Conservation (phyloP, 2,888 invertebrate genomes). For the Eubasilissa splendida region DNA sequence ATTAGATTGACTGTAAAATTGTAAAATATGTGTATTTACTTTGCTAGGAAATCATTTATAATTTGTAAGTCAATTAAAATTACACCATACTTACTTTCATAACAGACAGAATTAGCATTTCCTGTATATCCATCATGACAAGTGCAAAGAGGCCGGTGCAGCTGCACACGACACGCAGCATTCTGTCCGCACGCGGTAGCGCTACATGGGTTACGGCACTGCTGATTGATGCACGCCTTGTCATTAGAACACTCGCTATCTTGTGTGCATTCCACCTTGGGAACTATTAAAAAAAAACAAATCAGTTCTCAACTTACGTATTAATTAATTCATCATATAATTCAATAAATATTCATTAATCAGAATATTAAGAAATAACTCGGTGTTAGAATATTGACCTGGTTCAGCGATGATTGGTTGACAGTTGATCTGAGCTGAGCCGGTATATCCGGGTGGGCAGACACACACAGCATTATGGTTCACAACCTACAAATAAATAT, state of each 20-base stretch:
- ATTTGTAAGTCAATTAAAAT: constrained; percentile 25
- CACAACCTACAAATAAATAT: constrained; percentile 60
- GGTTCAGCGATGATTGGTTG: constrained; percentile 67
- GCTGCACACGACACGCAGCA: constrained; percentile 83
- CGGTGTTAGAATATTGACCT: constrained; percentile 57
- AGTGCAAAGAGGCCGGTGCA: constrained; percentile 86
- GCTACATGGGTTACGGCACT: constrained; percentile 83
- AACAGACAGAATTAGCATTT: constrained; percentile 84
- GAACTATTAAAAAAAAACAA: constrained; percentile 63
- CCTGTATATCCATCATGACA: constrained; percentile 89
- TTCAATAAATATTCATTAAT: background rate
- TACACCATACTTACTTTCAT: constrained; percentile 75
- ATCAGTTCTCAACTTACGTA: background rate
- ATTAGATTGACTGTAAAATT: background rate
- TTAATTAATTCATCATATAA: background rate
- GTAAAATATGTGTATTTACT: background rate
- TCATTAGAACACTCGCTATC: constrained; percentile 88
- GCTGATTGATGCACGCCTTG: constrained; percentile 84
- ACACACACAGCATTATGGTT: constrained; percentile 86
- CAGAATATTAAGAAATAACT: constrained; percentile 19
- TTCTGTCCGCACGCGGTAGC: constrained; percentile 83
- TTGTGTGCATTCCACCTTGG: constrained; percentile 82
- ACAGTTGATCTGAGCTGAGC: constrained; percentile 85
- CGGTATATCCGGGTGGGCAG: constrained; percentile 85
- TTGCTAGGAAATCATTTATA: background rate